These are phyloP conservation scores for Nebria salina DNA, from an alignment of 2,888 invertebrate genomes.

Conservation along the genomic window DNA sequence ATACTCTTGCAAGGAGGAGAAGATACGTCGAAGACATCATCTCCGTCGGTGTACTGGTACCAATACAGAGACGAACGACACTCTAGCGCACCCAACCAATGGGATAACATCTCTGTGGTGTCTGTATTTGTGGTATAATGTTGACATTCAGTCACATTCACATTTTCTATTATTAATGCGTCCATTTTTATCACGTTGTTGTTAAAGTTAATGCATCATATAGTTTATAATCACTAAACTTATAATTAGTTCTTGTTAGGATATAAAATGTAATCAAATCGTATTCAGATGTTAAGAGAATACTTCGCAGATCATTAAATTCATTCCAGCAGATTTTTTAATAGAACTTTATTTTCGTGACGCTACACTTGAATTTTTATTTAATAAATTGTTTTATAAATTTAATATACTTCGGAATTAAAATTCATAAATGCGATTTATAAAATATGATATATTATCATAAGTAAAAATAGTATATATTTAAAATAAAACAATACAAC, in stretches of 20 bases:
- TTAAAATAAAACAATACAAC: too few species aligned
- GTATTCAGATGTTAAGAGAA: too few species aligned
- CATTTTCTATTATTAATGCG: conserved; percentile 19
- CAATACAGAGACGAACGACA: conserved; percentile 59
- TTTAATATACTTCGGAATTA: too few species aligned
- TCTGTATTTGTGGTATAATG: neutral
- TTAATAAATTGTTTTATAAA: too few species aligned
- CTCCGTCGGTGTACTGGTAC: conserved; percentile 56
- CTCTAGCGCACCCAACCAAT: conserved; percentile 60
- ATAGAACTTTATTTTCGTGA: too few species aligned
- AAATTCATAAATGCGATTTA: too few species aligned
- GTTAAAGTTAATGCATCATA: neutral
- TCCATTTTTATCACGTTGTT: conserved; percentile 13
- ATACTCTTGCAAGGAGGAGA: conserved; percentile 59
- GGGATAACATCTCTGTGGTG: conserved; percentile 50
- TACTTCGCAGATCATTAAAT: too few species aligned
- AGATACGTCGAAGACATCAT: conserved; percentile 48
- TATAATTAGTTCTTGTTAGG: neutral
- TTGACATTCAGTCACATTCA: neutral
- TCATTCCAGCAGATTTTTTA: too few species aligned
- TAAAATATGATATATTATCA: too few species aligned
- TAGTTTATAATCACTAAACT: neutral
- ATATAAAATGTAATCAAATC: neutral
- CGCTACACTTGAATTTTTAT: too few species aligned
- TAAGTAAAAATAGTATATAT: too few species aligned